Percentiles rank a stretch among this genome's conserved stretches.
Evolutionary conservation across 1,140 invertebrate genomes (phyloP).

Genomic region (Danaus melanippus): DNA sequence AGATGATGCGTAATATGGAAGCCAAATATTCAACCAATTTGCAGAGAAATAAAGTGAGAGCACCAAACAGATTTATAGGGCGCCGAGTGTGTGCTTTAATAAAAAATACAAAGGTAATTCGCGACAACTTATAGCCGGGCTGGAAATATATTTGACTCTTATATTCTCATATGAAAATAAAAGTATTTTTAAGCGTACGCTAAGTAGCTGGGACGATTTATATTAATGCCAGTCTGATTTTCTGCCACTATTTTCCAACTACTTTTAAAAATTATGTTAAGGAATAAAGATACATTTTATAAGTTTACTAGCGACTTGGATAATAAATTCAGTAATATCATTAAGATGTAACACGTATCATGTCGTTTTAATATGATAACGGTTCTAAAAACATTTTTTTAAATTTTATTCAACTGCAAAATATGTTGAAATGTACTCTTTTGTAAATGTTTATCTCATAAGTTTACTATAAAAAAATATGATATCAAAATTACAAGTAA

Average conservation of each 20-base stretch:
- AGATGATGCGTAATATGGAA: constrained; percentile 3
- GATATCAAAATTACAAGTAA: too few species aligned
- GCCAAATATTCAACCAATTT: constrained; percentile 45
- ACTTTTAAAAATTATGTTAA: neutral
- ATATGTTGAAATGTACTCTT: too few species aligned
- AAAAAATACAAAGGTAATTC: constrained; percentile 63
- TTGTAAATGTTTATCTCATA: too few species aligned
- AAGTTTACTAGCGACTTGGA: too few species aligned
- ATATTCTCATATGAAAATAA: constrained; percentile 46
- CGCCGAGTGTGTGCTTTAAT: constrained; percentile 61
- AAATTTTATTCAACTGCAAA: too few species aligned
- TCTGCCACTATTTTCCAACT: constrained; percentile 3
- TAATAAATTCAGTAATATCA: too few species aligned
- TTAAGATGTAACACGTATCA: too few species aligned
- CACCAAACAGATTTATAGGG: constrained; percentile 59
- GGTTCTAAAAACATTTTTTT: too few species aligned
- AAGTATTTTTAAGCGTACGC: constrained; percentile 22
- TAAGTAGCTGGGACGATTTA: constrained; percentile 17
- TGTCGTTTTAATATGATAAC: too few species aligned
- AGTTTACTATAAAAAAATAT: too few species aligned
- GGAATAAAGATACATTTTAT: neutral
- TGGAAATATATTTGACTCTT: constrained; percentile 48
- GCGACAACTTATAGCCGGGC: constrained; percentile 54
- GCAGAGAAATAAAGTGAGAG: constrained; percentile 49
- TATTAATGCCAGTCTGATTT: constrained; percentile 10